phyloP scores from a whole-genome alignment of 2,888 invertebrate species.

The Drosophila merina region DNA sequence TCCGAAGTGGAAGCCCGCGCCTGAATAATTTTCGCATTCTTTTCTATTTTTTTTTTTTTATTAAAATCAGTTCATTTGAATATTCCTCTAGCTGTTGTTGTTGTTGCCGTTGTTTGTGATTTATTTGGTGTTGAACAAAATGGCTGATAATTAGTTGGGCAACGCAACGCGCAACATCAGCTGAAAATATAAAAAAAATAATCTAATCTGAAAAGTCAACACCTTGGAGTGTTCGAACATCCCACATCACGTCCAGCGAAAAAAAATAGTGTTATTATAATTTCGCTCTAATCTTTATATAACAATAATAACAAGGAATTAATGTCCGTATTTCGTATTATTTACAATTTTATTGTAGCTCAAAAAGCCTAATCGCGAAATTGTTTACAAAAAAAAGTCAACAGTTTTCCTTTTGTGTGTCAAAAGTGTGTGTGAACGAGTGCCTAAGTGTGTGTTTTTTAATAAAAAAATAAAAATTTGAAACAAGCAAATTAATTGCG shows the following conservation, averaged over 20 bases:
- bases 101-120: conserved; percentile 51
- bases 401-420: conserved; percentile 25
- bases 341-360: conserved; percentile 41
- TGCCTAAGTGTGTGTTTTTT: conserved; percentile 1
- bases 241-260: conserved; percentile 20
- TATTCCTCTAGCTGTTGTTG: conserved; percentile 31
- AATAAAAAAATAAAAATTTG: conserved; percentile 15
- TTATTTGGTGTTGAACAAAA: conserved; percentile 63
- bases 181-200: conserved; percentile 40
- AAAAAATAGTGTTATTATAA: conserved; percentile 42
- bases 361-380: conserved; percentile 44
- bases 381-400: conserved; percentile 44
- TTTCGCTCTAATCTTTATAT: conserved; percentile 63
- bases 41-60: conserved; percentile 13
- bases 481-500: conserved; percentile 12
- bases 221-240: conserved; percentile 50
- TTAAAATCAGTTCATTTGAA: conserved; percentile 22
- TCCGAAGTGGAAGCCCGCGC: conserved; percentile 59
- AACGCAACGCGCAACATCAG: conserved; percentile 24
- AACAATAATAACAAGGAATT: conserved; percentile 28
- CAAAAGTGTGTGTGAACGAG: neutral
- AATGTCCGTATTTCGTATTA: conserved; percentile 30
- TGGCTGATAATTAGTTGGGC: conserved; percentile 52
- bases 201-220: conserved; percentile 64
- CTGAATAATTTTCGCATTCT: conserved; percentile 37